Evolutionary conservation across 2,888 invertebrate species (phyloP).

Genomic region (Dione juno): DNA sequence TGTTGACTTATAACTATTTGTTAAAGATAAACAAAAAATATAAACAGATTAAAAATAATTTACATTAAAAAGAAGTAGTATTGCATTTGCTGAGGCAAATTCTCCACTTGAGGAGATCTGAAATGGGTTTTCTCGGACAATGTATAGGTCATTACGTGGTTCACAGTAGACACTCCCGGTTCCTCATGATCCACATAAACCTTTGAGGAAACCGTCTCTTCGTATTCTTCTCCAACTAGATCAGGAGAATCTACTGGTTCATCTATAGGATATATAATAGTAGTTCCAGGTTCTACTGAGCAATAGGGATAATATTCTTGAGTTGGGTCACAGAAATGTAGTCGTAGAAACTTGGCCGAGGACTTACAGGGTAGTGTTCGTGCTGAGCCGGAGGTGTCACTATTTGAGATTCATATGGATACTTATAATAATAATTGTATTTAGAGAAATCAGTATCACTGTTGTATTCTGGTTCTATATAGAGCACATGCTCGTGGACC

Average conservation of each 20-base stretch:
- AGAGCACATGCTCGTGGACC: slow-evolving; percentile 21
- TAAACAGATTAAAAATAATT: slow-evolving; percentile 34
- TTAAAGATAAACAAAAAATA: slow-evolving; percentile 15
- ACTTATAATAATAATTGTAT: slow-evolving; percentile 52
- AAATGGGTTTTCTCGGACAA: slow-evolving; percentile 73
- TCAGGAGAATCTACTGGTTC: slow-evolving; percentile 62
- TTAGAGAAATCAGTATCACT: slow-evolving; percentile 36
- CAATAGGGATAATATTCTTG: slow-evolving; percentile 59
- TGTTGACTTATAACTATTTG: background rate
- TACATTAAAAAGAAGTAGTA: slow-evolving; percentile 71
- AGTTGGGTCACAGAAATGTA: slow-evolving; percentile 59
- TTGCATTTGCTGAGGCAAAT: slow-evolving; percentile 74
- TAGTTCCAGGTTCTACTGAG: slow-evolving; percentile 59
- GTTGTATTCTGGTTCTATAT: slow-evolving; percentile 46
- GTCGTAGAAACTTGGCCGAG: slow-evolving; percentile 67
- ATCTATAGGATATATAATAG: slow-evolving; percentile 55
- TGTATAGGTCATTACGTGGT: slow-evolving; percentile 74
- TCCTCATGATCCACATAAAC: slow-evolving; percentile 69
- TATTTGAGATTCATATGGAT: slow-evolving; percentile 63
- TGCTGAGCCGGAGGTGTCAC: slow-evolving; percentile 55
- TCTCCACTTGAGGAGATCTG: slow-evolving; percentile 67
- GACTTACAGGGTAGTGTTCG: slow-evolving; percentile 57
- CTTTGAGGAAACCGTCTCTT: slow-evolving; percentile 71
- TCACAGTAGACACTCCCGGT: slow-evolving; percentile 69
- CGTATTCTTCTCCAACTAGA: slow-evolving; percentile 70